These are phyloP conservation scores for Dermolepida albohirtum DNA, from an alignment of 2,888 invertebrate genomes.

Conservation along the genomic window DNA sequence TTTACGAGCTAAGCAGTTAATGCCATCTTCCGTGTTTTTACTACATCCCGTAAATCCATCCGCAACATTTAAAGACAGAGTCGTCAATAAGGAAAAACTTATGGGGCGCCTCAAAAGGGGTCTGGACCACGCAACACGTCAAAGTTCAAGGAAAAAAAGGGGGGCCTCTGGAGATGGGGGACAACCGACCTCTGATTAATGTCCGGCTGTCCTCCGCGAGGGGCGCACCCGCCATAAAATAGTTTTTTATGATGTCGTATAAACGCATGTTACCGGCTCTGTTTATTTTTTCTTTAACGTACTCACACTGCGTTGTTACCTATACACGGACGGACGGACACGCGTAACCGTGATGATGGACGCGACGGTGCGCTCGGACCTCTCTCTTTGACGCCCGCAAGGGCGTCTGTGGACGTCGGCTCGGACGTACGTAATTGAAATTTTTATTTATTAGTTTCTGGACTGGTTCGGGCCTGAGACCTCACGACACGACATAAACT, in stretches of 20 bases:
- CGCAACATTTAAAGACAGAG: constrained; percentile 24
- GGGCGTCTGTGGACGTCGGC: constrained; percentile 12
- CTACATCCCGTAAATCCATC: constrained; percentile 20
- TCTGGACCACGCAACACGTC: constrained; percentile 12
- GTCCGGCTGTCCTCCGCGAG: constrained; percentile 42
- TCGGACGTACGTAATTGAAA: constrained; percentile 36
- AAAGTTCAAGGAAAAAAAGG: constrained; percentile 4
- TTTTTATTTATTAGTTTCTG: constrained; percentile 42
- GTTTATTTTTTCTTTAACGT: constrained; percentile 45
- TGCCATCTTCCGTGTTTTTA: constrained; percentile 12
- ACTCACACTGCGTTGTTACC: background rate
- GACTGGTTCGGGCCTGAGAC: constrained; percentile 27
- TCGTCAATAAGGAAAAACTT: constrained; percentile 25
- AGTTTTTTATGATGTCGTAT: constrained; percentile 49
- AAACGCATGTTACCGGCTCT: constrained; percentile 48
- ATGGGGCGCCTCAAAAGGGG: background rate
- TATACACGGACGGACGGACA: background rate
- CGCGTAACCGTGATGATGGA: background rate
- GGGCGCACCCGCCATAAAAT: constrained; percentile 47
- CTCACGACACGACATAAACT: constrained; percentile 38
- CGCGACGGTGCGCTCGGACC: background rate
- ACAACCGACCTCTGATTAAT: constrained; percentile 47
- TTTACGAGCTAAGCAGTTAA: constrained; percentile 14
- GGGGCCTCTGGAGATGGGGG: background rate
- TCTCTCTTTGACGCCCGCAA: too few relatives aligned